A percentile compares a stretch with the other conserved stretches of the same genome.
Evolutionary conservation across 2,797 vertebrate species (phyloP).

Genomic region (Enteromius fasciolatus): DNA sequence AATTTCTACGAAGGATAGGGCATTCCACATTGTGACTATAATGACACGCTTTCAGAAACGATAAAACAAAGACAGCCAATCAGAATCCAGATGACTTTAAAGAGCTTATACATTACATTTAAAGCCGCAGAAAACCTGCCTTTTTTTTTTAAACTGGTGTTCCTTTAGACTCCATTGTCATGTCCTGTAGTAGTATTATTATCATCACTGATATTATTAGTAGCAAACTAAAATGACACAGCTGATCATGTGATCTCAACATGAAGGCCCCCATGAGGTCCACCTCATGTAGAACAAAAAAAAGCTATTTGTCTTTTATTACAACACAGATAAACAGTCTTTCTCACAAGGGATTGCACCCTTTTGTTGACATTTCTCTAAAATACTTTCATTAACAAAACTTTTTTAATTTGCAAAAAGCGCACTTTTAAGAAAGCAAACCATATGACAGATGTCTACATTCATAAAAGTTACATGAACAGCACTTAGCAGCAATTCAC

Average conservation of each 20-base stretch:
- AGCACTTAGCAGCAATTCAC: not conserved
- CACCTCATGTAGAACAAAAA: not conserved
- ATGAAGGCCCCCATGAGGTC: not conserved
- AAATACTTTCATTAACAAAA: not conserved
- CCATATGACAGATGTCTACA: not conserved
- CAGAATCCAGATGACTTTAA: not conserved
- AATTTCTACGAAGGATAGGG: not conserved
- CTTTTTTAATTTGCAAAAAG: conserved; percentile 1
- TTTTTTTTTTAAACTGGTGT: not conserved
- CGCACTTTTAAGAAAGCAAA: not conserved
- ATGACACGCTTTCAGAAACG: not conserved
- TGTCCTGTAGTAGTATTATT: not conserved
- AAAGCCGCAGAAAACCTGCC: not conserved
- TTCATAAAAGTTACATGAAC: not conserved
- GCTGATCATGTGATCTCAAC: not conserved
- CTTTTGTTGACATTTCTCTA: not conserved
- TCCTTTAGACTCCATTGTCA: not conserved
- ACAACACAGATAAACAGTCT: not conserved
- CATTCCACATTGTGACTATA: not conserved
- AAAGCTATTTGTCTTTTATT: not conserved
- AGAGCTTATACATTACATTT: not conserved
- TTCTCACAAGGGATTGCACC: not conserved
- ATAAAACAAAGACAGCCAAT: not conserved
- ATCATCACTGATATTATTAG: not conserved
- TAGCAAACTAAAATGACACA: not conserved